A percentile compares a stretch with the other conserved stretches of the same genome.
These are phyloP conservation scores for Uropsilus gracilis DNA, from an alignment of 2,113 vertebrate genomes.

Conservation along the genomic window DNA sequence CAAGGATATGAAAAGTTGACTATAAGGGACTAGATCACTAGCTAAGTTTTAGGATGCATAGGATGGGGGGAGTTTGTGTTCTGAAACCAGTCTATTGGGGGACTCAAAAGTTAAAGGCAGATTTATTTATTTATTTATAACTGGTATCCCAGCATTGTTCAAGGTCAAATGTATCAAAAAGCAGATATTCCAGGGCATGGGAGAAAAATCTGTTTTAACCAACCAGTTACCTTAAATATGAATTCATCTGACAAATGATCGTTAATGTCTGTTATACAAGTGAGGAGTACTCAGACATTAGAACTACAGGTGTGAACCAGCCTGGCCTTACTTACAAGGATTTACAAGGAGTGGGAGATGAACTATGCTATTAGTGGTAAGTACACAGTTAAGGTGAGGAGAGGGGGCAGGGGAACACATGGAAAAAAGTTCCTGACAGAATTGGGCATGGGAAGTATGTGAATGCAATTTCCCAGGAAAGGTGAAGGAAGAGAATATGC, in stretches of 20 bases:
- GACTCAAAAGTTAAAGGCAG: background rate
- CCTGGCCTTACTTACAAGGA: background rate
- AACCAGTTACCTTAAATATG: background rate
- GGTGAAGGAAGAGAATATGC: background rate
- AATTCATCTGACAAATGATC: background rate
- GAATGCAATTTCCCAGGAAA: background rate
- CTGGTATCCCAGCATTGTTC: no score
- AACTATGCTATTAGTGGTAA: background rate
- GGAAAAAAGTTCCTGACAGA: background rate
- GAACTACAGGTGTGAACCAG: background rate
- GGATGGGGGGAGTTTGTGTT: no score
- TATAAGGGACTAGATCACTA: background rate
- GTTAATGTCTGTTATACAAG: background rate
- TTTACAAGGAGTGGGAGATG: background rate
- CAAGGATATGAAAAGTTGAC: background rate
- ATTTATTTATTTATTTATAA: no score
- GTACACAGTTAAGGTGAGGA: background rate
- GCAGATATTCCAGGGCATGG: background rate
- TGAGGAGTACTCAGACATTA: background rate
- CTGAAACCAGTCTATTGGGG: background rate
- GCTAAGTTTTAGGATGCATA: background rate
- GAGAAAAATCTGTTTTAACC: background rate
- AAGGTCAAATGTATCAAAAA: background rate
- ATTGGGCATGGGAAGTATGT: no score
- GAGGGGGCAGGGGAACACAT: accelerated